Evolutionary conservation across 2,797 vertebrate species (phyloP).

Genomic region (Premnoplex brunnescens): DNA sequence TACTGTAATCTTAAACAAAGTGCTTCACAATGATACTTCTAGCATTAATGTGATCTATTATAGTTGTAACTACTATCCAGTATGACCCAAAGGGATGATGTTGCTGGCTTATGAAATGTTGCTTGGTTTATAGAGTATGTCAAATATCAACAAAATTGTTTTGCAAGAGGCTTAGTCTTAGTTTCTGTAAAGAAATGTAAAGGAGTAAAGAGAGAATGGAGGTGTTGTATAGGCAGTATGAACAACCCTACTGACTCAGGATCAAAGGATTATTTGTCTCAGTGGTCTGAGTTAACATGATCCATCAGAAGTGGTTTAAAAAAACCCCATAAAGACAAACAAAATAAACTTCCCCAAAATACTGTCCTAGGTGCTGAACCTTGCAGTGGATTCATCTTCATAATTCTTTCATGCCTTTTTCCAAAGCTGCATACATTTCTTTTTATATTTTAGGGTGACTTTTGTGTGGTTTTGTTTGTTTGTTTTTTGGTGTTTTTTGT

Average conservation of each 20-base stretch:
- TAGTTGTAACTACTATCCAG: background rate
- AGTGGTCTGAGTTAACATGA: background rate
- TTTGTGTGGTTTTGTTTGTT: too few relatives aligned
- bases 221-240: background rate
- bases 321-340: background rate
- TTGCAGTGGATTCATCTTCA: background rate
- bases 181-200: background rate
- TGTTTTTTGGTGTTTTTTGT: too few relatives aligned
- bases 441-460: background rate
- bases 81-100: background rate
- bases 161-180: background rate
- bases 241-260: background rate
- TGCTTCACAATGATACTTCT: background rate
- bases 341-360: background rate
- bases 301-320: background rate
- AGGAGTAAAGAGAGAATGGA: background rate
- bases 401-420: background rate
- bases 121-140: background rate
- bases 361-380: background rate
- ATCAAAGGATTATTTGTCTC: background rate
- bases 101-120: slow-evolving; percentile 1
- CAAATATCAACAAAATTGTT: background rate
- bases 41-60: background rate
- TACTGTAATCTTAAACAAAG: background rate
- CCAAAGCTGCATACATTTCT: background rate